These are phyloP conservation scores for Procambarus clarkii DNA, from an alignment of 1,140 invertebrate species.

Conservation along the genomic window DNA sequence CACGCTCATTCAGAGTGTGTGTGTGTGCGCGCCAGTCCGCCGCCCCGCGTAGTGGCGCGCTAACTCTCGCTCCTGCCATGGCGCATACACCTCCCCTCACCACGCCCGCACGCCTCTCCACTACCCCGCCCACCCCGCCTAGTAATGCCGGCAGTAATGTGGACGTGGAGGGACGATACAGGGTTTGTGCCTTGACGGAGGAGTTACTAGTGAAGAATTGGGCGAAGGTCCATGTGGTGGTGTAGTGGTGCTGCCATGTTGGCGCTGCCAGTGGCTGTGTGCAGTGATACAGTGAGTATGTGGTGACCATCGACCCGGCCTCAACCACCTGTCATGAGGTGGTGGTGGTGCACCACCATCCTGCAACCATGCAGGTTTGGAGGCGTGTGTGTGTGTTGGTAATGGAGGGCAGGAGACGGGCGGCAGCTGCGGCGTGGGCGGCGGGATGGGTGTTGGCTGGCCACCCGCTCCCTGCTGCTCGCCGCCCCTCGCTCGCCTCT, in stretches of 20 bases:
- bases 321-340: conserved; percentile 21
- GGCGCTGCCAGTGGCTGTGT: conserved; percentile 47
- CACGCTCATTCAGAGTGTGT: conserved; percentile 66
- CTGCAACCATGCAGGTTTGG: neutral
- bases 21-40: conserved; percentile 51
- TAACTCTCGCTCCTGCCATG: conserved; percentile 49
- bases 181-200: neutral
- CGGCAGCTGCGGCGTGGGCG: conserved; percentile 32
- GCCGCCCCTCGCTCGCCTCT: neutral
- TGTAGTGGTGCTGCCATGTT: conserved; percentile 45
- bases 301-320: conserved; percentile 51
- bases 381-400: neutral
- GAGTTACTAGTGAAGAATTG: neutral
- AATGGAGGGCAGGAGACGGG: conserved; percentile 14
- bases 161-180: conserved; percentile 25
- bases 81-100: conserved; percentile 48
- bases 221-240: neutral
- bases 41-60: conserved; percentile 63
- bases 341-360: conserved; percentile 19
- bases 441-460: conserved; percentile 45
- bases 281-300: conserved; percentile 58
- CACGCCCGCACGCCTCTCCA: conserved; percentile 48
- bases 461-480: neutral
- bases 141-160: conserved; percentile 1
- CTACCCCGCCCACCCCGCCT: neutral